A percentile compares a stretch with the other conserved stretches of the same genome.
phyloP scores from a whole-genome alignment of 2,888 invertebrate genomes.

The Dynastes tityus region DNA sequence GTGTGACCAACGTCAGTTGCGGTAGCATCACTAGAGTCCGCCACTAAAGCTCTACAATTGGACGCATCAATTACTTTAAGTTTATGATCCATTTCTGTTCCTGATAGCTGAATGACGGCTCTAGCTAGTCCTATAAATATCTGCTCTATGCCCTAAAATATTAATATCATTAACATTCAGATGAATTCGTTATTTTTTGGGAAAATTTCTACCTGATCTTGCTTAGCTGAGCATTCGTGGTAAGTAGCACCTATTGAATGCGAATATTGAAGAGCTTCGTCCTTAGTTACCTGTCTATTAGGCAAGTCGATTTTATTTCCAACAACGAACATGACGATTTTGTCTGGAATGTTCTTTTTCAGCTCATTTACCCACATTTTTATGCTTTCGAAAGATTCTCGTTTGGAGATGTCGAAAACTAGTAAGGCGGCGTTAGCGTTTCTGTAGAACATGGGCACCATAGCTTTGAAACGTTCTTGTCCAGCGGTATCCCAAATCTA shows the following conservation, averaged over 20 bases:
- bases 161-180: background rate
- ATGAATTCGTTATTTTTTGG: background rate
- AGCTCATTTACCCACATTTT: conserved; percentile 90
- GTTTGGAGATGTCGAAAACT: conserved; percentile 88
- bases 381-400: conserved; percentile 83
- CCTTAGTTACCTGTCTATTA: conserved; percentile 75
- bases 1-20: conserved; percentile 78
- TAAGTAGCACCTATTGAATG: conserved; percentile 87
- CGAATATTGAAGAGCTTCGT: conserved; percentile 85
- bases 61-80: conserved; percentile 64
- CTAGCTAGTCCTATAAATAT: conserved; percentile 81
- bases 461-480: conserved; percentile 89
- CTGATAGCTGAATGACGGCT: conserved; percentile 74
- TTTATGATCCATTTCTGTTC: conserved; percentile 48
- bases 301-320: conserved; percentile 90
- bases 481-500: conserved; percentile 94
- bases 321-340: conserved; percentile 85
- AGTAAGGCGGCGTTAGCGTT: conserved; percentile 92
- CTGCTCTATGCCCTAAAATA: conserved; percentile 80
- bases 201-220: conserved; percentile 75
- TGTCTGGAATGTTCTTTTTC: conserved; percentile 83
- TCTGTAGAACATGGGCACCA: conserved; percentile 96
- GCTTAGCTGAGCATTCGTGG: conserved; percentile 88
- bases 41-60: conserved; percentile 59
- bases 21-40: conserved; percentile 72